phyloP scores from a whole-genome alignment of 2,888 invertebrate species.

The Drosophila fungiperda region DNA sequence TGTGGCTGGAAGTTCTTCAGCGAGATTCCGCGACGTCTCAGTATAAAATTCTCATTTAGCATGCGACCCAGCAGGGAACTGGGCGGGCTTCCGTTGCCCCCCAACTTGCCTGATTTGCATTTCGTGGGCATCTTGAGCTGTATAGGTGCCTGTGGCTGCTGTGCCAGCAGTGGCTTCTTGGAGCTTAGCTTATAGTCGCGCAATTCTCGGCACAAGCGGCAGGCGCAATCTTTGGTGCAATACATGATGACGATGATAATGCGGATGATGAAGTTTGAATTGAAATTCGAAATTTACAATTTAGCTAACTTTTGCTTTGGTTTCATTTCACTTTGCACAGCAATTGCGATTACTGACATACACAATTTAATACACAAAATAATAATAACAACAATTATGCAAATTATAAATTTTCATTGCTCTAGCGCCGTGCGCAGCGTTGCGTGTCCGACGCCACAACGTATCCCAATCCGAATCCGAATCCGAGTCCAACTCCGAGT shows the following conservation, averaged over 20 bases:
- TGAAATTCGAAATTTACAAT: constrained; percentile 14
- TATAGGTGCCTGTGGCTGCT: constrained; percentile 6
- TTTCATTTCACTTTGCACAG: constrained; percentile 67
- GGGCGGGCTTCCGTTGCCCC: constrained; percentile 55
- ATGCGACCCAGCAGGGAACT: constrained; percentile 80
- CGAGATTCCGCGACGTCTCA: constrained; percentile 85
- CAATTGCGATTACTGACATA: constrained; percentile 51
- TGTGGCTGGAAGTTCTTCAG: constrained; percentile 83
- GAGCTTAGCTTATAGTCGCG: constrained; percentile 86
- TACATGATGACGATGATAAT: constrained; percentile 85
- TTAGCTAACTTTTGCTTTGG: constrained; percentile 57
- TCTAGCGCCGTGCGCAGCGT: constrained; percentile 64
- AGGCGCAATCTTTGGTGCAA: constrained; percentile 90
- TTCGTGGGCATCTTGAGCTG: constrained; percentile 25
- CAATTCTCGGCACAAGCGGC: constrained; percentile 91
- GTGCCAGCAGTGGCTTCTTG: constrained; percentile 49
- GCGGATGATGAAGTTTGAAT: constrained; percentile 21
- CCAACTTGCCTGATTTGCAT: constrained; percentile 35
- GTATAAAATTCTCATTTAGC: constrained; percentile 85
- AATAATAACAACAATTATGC: constrained; percentile 77
- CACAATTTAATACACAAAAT: constrained; percentile 57
- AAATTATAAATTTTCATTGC: constrained; percentile 79
- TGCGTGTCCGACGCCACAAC: constrained; percentile 48
- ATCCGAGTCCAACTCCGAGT: constrained; percentile 34
- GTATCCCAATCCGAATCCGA: constrained; percentile 33